phyloP scores from a whole-genome alignment of 2,113 vertebrate genomes.

The Helogale parvula region DNA sequence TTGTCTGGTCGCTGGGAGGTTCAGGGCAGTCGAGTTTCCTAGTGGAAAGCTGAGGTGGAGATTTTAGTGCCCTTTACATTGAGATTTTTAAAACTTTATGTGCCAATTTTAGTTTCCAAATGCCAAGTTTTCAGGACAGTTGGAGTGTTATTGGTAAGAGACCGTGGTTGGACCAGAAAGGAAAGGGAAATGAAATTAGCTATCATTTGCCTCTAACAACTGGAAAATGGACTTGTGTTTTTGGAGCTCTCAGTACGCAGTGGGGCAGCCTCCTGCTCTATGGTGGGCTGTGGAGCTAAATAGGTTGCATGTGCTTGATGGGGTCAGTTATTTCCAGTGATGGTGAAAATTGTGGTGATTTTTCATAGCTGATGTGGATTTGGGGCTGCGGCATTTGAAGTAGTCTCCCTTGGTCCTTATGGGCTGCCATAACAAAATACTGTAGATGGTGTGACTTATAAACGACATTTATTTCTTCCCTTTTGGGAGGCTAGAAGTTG shows the following conservation, averaged over 20 bases:
- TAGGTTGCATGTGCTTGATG: neutral
- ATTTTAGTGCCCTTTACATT: neutral
- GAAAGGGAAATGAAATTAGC: neutral
- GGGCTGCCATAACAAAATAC: neutral
- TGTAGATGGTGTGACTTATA: neutral
- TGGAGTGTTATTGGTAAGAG: neutral
- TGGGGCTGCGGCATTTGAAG: neutral
- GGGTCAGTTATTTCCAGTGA: neutral
- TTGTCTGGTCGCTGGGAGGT: neutral
- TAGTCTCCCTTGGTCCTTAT: neutral
- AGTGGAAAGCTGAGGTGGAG: neutral
- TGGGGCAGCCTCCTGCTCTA: neutral
- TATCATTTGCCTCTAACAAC: neutral
- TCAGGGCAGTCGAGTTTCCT: neutral
- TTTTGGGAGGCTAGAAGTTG: neutral
- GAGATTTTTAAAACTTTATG: neutral
- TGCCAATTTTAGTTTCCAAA: slow-evolving; percentile 39
- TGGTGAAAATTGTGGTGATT: neutral
- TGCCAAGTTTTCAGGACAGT: neutral
- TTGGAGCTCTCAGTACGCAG: neutral
- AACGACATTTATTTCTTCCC: neutral
- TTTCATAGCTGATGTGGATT: neutral
- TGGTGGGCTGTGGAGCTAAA: neutral
- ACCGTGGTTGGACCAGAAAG: neutral
- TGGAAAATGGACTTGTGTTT: neutral